Evolutionary conservation across 2,888 invertebrate genomes (phyloP), one percentile per base, ranked within the genome.

Genomic region (Nebria brevicollis): DNA sequence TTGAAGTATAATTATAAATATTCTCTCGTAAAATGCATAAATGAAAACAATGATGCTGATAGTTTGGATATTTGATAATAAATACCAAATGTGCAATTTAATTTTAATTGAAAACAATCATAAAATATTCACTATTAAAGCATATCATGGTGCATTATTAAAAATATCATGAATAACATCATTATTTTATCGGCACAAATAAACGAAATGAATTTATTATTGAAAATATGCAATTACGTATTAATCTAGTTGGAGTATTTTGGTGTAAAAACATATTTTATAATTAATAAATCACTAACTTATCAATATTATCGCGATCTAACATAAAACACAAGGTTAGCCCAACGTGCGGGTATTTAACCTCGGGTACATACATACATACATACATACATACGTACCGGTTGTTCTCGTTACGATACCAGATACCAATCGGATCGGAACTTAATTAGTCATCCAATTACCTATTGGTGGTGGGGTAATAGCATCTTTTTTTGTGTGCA

Each of bases 361-460:
- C 70, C 25, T 20, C 70, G 7, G 34, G 25, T 7, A 20, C 20
- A 20, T 20, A 20, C 20, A 20, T 20, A 20, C 70, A 70, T 7
- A n/a, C n/a, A n/a, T 7, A 20, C 20, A 20, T 20, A 20, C 20
- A 20, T 20, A 20, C 70, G 26, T 7, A 70, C 6, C 70, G 70
- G 70, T 25, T 2, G 70, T 15, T 13, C 26, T 70, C 11, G 70
- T 34, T 70, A 26, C 72, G 20, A 75, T 65, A 64, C 34, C 80
- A 75, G 66, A 54, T 78, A 73, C 75, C 75, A 75, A 25, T 42
- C 80, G 15, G 80, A 80, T 80, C 80, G 64, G 75, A 80, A 80
- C 75, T 80, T 80, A 80, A 80, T 80, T 80, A 80, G 75, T 75
- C 80, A 75, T 80, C 80, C 80, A 80, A 80, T 80, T 80, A 80